A percentile compares a stretch with the other conserved stretches of the same genome.
These are phyloP conservation scores for Hypsibius dujardini DNA, from an alignment of 1,140 invertebrate species.

Conservation along the genomic window DNA sequence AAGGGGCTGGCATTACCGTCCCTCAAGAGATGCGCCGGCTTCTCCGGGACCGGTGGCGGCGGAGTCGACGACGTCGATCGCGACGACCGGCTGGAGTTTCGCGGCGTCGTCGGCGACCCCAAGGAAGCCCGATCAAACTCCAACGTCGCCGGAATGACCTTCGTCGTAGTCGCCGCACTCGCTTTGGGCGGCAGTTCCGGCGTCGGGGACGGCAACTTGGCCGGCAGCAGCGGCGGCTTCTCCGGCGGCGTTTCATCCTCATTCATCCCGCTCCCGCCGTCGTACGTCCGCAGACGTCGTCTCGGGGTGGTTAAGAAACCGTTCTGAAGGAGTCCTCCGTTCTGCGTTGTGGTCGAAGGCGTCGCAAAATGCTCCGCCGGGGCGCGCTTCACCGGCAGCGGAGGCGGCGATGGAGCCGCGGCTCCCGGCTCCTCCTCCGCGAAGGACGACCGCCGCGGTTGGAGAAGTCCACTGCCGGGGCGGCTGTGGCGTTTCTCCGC, in stretches of 20 bases:
- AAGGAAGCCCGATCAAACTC: background rate
- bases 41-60: conserved; percentile 3
- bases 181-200: conserved; percentile 3
- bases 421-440: background rate
- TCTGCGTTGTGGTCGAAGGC: background rate
- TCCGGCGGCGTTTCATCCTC: background rate
- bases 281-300: background rate
- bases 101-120: background rate
- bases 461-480: background rate
- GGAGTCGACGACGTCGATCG: background rate
- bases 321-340: background rate
- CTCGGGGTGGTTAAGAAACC: background rate
- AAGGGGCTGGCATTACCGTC: no score
- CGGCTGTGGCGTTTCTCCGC: background rate
- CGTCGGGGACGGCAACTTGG: background rate
- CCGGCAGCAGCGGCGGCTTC: conserved; percentile 7
- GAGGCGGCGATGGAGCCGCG: background rate
- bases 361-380: background rate
- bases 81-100: background rate
- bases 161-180: no score
- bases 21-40: conserved; percentile 1
- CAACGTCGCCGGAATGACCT: background rate
- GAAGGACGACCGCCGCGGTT: background rate
- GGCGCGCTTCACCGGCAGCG: background rate
- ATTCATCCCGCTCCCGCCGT: background rate